Base-by-base conservation (phyloP, 1,140 invertebrate species). In the Aphaenogaster rudis region DNA sequence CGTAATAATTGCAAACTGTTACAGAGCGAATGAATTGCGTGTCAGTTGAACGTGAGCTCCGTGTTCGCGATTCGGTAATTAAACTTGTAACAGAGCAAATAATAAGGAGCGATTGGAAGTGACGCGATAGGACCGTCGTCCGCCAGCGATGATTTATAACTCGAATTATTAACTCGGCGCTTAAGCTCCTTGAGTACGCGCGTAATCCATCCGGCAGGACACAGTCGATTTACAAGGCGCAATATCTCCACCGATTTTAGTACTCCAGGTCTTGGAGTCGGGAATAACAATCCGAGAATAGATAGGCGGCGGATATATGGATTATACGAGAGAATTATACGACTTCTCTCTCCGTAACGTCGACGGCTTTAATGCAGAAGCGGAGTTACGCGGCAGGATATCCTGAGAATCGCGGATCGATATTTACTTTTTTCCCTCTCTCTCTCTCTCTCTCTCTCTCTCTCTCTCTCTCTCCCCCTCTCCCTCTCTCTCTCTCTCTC, bases 251-350 rank as follows among this genome's bases (percentile, higher is more conserved):
- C 36, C 63, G 72, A 90, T 90, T 90, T 90, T 89, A 89, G 88
- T 89, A 28, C 57, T 77, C 69, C 11, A 6, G 50, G 69, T 39
- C 50, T 59, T 45, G 63, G 36, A 89, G 69, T 72, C 88, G 63
- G 63, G 85, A 87, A 89, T 90, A 90, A 90, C 88, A 90, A 89
- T 90, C 78, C 78, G 78, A 72, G 88, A 90, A 89, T 90, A 89
- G 88, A 90, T 90, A 90, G 88, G 54, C 77, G 69, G 64, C 72
- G 85, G 85, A 90, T 90, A 89, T 89, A 90, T 90, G 88, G 88
- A 90, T 90, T 90, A 90, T 89, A 81, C 88, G 54, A 85, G 71
- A 78, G 88, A 90, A 89, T 90, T 90, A 90, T 90, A 89, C 57
- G 88, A 89, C 77, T 87, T 77, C 84, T 39, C 54, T 48, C 57